Conservation (phyloP, 2,888 invertebrate species). For the Oscheius myriophilus region DNA sequence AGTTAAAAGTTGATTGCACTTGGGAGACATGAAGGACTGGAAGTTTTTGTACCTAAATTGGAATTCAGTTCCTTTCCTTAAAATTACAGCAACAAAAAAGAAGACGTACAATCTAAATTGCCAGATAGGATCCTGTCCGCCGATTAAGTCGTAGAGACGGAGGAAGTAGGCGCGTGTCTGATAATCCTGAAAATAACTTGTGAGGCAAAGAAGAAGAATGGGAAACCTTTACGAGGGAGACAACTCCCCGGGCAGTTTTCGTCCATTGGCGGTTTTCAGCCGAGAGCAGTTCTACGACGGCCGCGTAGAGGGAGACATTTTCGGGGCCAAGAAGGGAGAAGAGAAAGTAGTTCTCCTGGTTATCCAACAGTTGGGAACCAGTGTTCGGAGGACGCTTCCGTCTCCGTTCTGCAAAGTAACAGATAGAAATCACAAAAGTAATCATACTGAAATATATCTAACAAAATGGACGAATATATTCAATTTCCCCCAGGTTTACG, state of each 20-base stretch:
- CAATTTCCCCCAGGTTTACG: too few relatives aligned
- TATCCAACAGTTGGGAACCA: constrained; percentile 27
- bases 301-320: constrained; percentile 28
- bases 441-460: too few relatives aligned
- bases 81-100: not conserved
- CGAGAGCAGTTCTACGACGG: constrained; percentile 28
- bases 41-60: constrained; percentile 28
- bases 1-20: constrained; percentile 16
- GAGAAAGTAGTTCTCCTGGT: constrained; percentile 29
- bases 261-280: constrained; percentile 19
- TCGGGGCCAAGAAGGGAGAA: constrained; percentile 27
- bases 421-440: not conserved
- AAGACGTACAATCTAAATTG: constrained; percentile 30
- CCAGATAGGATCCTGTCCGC: constrained; percentile 21
- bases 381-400: constrained; percentile 29
- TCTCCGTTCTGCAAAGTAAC: constrained; percentile 9
- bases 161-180: constrained; percentile 27
- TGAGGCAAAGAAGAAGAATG: too few relatives aligned
- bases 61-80: not conserved
- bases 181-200: constrained; percentile 27
- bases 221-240: constrained; percentile 32
- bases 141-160: constrained; percentile 27
- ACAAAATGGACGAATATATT: too few relatives aligned
- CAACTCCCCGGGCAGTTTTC: constrained; percentile 15
- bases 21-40: constrained; percentile 7